Percentiles rank a stretch among this genome's conserved stretches.
Conservation (phyloP, 2,888 invertebrate genomes). For the Torymus tubicola region DNA sequence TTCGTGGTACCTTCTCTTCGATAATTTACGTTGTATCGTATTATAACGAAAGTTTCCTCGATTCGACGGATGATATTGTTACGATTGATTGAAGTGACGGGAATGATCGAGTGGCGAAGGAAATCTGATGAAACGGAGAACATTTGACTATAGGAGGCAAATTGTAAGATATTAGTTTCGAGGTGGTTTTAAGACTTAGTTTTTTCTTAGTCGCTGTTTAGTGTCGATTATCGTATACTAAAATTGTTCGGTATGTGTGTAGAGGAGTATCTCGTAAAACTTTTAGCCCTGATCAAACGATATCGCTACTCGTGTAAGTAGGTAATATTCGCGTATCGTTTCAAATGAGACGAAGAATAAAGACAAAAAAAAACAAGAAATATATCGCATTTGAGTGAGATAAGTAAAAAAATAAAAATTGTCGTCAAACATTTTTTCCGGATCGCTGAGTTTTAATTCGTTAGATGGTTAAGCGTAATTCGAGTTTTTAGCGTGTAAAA, state of each 20-base stretch:
- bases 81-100: no score
- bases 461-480: constrained; percentile 10
- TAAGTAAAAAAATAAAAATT: constrained; percentile 5
- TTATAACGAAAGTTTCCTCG: no score
- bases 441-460: constrained; percentile 19
- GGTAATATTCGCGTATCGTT: constrained; percentile 6
- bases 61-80: no score
- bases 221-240: constrained; percentile 9
- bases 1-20: no score
- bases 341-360: no score
- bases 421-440: constrained; percentile 10
- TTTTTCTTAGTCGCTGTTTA: background rate
- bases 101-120: no score
- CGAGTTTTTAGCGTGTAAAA: constrained; percentile 20
- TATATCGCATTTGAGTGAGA: background rate
- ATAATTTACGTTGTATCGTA: no score
- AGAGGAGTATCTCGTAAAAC: constrained; percentile 10
- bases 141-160: background rate
- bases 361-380: background rate
- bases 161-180: no score
- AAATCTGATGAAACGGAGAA: no score
- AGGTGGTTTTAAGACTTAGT: no score
- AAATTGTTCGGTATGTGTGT: constrained; percentile 16
- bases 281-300: constrained; percentile 14
- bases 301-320: constrained; percentile 8